phyloP scores from a whole-genome alignment of 2,888 invertebrate species.

The Agonopterix heracliana region DNA sequence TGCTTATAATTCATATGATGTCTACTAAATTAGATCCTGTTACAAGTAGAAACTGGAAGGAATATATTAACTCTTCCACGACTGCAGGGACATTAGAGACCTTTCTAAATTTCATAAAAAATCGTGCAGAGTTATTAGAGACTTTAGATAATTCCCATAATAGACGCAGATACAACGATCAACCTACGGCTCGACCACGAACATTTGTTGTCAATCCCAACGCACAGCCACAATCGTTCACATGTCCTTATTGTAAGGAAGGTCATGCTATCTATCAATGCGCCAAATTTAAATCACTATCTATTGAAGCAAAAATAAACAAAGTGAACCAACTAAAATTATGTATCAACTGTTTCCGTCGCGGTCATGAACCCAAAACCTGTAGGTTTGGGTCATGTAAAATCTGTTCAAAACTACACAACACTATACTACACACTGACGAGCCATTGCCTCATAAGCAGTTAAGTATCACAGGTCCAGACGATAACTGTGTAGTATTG shows the following conservation, averaged over 20 bases:
- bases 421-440: constrained; percentile 8
- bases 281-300: constrained; percentile 5
- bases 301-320: constrained; percentile 10
- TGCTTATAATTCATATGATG: constrained; percentile 10
- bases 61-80: constrained; percentile 2
- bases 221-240: neutral
- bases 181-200: neutral
- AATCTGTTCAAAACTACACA: constrained; percentile 6
- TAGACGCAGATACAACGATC: neutral
- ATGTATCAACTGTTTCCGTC: constrained; percentile 14
- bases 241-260: neutral
- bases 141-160: constrained; percentile 2
- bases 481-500: neutral
- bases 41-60: constrained; percentile 11
- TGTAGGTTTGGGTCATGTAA: constrained; percentile 13
- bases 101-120: constrained; percentile 9
- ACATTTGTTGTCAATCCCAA: neutral
- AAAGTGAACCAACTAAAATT: constrained; percentile 15
- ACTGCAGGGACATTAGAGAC: constrained; percentile 7
- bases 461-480: neutral
- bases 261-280: constrained; percentile 12
- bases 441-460: neutral
- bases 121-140: constrained; percentile 13
- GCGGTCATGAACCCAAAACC: constrained; percentile 11
- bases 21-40: constrained; percentile 9